Percentiles rank a stretch among this genome's conserved stretches.
Conservation (phyloP, 2,113 vertebrate genomes). For the Rousettus leschenaultii region DNA sequence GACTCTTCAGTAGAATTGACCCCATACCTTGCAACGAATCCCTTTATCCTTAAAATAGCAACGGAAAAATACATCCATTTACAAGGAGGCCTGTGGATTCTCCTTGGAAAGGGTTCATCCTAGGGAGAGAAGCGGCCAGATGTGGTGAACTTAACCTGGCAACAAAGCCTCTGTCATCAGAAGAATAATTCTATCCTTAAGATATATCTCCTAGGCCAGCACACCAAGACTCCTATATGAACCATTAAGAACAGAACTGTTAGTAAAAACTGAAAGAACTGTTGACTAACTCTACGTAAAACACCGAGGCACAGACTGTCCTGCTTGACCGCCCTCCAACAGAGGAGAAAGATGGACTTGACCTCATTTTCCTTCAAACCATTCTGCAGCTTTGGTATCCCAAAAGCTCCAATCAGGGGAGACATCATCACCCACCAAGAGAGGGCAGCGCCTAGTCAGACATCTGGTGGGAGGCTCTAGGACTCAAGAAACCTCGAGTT, state of each 20-base stretch:
- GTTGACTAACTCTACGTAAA: background rate
- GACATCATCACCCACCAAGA: background rate
- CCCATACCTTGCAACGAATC: background rate
- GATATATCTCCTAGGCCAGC: background rate
- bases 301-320: background rate
- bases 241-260: background rate
- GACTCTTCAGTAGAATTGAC: background rate
- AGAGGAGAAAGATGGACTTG: background rate
- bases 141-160: background rate
- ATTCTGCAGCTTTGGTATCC: background rate
- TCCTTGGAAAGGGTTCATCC: background rate
- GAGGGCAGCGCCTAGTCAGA: background rate
- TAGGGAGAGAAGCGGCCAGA: background rate
- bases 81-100: background rate
- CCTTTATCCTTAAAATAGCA: background rate
- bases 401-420: background rate
- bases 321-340: background rate
- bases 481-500: background rate
- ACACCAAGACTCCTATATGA: background rate
- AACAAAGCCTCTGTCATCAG: background rate
- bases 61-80: background rate
- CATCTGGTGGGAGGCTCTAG: background rate
- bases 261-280: background rate
- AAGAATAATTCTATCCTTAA: background rate
- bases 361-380: background rate